phyloP scores from a whole-genome alignment of 2,888 invertebrate species.

The Drosophila robusta region DNA sequence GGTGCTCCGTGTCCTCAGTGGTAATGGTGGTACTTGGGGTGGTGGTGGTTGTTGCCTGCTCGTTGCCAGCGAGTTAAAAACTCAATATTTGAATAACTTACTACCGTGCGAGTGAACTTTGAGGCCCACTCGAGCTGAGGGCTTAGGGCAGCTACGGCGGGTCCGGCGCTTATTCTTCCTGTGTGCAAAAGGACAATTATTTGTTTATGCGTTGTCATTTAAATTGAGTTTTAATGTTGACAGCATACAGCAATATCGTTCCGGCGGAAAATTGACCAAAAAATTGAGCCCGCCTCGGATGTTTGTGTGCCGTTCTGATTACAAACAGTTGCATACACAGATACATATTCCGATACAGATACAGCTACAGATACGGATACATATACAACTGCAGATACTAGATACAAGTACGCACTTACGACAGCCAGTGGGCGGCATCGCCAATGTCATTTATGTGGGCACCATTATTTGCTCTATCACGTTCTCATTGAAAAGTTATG shows the following conservation, averaged over 20 bases:
- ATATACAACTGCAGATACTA: conserved; percentile 12
- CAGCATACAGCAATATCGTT: conserved; percentile 50
- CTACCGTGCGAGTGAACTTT: conserved; percentile 80
- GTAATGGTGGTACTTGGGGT: conserved; percentile 26
- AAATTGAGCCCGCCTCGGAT: conserved; percentile 10
- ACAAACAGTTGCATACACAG: conserved; percentile 35
- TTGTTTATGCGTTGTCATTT: conserved; percentile 84
- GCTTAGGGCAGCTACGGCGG: conserved; percentile 17
- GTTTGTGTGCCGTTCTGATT: conserved; percentile 67
- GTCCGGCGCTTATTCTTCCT: not conserved
- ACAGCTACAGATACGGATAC: conserved; percentile 10
- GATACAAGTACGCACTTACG: no score
- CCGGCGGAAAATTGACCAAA: conserved; percentile 50
- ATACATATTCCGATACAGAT: conserved; percentile 14
- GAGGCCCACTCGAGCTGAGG: conserved; percentile 54
- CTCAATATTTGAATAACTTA: conserved; percentile 81
- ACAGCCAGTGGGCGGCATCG: not conserved
- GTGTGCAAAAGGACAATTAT: conserved; percentile 83
- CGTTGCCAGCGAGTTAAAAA: conserved; percentile 65
- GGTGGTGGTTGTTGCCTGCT: conserved; percentile 32
- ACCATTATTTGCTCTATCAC: conserved; percentile 79
- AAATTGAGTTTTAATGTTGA: conserved; percentile 85
- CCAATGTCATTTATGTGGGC: conserved; percentile 69
- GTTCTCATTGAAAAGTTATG: conserved; percentile 71
- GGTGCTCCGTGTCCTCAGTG: conserved; percentile 14